Evolutionary conservation across 2,797 vertebrate genomes (phyloP), one percentile per base, ranked within the genome.

Genomic region (Sylvia borin): DNA sequence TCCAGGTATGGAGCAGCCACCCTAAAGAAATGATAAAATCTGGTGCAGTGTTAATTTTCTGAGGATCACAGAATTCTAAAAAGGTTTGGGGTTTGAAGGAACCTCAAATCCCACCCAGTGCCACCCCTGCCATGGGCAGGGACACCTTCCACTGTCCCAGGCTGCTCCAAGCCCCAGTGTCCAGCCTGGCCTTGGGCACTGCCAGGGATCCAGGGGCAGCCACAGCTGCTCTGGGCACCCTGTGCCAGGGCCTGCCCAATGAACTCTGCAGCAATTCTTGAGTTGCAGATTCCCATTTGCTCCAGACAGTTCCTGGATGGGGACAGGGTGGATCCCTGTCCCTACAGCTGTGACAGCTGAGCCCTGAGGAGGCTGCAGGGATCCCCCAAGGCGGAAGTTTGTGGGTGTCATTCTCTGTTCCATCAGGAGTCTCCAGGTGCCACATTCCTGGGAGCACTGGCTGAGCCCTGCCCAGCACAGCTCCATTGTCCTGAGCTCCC

Each of bases 31-130:
- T 13, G 1, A 1, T 29, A n/a, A 80, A 61, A 74, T 10, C 16
- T 22, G n/a, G 7, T 3, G 2, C 34, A 67, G 15, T 26, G 20
- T 53, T 27, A 13, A 50, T 32, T 27, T 47, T 40, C 34, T 34
- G 48, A 31, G 29, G 31, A 31, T 60, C n/a, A 47, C 21, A 60
- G 54, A 60, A 31, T 47, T 31, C 34, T 4, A 8, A 21, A 36
- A 13, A 8, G 15, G 26, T 4, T 34, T 61, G 47, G 48, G 10
- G 3, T 22, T 22, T 5, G 62, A 9, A 88, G 15, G 31, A 17
- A 14, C 26, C 8, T 74, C 1, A 61, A 40, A 66, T 1, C 29
- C 7, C 29, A 45, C 0, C 85, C 13, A 3, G 11, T 38, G 1
- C 18, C 32, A 42, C 42, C 34, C 73, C 65, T 42, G 40, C 57